Percentiles rank a stretch among this genome's conserved stretches.
phyloP scores from a whole-genome alignment of 1,140 invertebrate species.

The Drosophila bocqueti region DNA sequence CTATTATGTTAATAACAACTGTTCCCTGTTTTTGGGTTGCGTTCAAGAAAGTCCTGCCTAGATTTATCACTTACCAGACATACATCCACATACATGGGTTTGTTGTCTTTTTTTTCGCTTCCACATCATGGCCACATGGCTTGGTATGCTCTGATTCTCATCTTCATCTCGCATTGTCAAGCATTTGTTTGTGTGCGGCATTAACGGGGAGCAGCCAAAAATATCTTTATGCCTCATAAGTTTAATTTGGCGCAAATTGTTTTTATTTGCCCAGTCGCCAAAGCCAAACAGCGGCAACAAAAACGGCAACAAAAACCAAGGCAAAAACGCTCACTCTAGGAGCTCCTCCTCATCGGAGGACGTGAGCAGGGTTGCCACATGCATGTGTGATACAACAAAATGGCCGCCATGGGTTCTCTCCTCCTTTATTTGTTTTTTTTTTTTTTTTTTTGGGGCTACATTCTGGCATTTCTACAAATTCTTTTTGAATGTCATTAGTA shows the following conservation, averaged over 20 bases:
- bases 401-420: slow-evolving; percentile 41
- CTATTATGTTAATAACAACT: slow-evolving; percentile 1
- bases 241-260: slow-evolving; percentile 83
- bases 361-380: slow-evolving; percentile 61
- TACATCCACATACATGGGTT: slow-evolving; percentile 31
- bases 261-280: slow-evolving; percentile 80
- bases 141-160: slow-evolving; percentile 61
- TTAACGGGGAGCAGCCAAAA: slow-evolving; percentile 77
- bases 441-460: slow-evolving; percentile 39
- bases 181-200: slow-evolving; percentile 62
- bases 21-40: slow-evolving; percentile 23
- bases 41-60: slow-evolving; percentile 60
- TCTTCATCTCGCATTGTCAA: slow-evolving; percentile 68
- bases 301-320: slow-evolving; percentile 50
- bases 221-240: slow-evolving; percentile 83
- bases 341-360: neutral
- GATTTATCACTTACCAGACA: slow-evolving; percentile 78
- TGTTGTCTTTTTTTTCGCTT: slow-evolving; percentile 42
- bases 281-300: slow-evolving; percentile 54
- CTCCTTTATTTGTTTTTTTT: slow-evolving; percentile 25
- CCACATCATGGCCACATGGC: slow-evolving; percentile 58
- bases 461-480: slow-evolving; percentile 78
- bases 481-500: slow-evolving; percentile 83
- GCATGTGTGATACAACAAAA: slow-evolving; percentile 74
- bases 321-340: slow-evolving; percentile 13